Evolutionary conservation across 2,797 vertebrate genomes (phyloP).

Genomic region (Anisognathus igniventris): DNA sequence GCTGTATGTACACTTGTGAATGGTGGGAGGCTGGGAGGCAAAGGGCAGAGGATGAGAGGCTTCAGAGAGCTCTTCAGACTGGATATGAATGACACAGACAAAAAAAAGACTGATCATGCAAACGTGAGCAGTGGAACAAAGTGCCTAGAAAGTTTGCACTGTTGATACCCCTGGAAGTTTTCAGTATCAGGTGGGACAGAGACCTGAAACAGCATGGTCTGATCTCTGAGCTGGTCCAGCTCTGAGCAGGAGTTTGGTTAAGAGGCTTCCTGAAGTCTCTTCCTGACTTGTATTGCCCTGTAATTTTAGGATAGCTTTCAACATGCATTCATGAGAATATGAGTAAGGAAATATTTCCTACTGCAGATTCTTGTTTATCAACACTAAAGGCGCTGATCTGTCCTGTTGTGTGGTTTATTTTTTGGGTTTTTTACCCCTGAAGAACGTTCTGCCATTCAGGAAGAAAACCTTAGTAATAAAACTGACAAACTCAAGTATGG

Average conservation of each 20-base stretch:
- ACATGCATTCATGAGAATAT: not conserved
- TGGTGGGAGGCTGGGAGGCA: not conserved
- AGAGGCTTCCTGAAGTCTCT: not conserved
- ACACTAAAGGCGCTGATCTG: not conserved
- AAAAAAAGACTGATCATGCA: not conserved
- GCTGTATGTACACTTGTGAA: not conserved
- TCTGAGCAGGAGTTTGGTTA: not conserved
- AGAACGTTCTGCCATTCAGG: not conserved
- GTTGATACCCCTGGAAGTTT: not conserved
- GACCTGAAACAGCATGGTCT: not conserved
- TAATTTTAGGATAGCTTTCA: not conserved
- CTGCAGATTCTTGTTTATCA: not conserved
- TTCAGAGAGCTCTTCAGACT: not conserved
- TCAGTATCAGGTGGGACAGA: not conserved
- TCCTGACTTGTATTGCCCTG: not conserved
- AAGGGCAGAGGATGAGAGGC: not conserved
- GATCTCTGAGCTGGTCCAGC: not conserved
- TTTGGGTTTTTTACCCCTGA: not conserved
- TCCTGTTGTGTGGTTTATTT: not conserved
- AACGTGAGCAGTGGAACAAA: not conserved
- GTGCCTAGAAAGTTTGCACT: not conserved
- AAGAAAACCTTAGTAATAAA: not conserved
- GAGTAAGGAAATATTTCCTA: not conserved
- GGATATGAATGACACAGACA: not conserved
- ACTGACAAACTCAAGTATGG: not conserved